Conservation (phyloP, 2,888 invertebrate species). For the Calliphora vomitoria region DNA sequence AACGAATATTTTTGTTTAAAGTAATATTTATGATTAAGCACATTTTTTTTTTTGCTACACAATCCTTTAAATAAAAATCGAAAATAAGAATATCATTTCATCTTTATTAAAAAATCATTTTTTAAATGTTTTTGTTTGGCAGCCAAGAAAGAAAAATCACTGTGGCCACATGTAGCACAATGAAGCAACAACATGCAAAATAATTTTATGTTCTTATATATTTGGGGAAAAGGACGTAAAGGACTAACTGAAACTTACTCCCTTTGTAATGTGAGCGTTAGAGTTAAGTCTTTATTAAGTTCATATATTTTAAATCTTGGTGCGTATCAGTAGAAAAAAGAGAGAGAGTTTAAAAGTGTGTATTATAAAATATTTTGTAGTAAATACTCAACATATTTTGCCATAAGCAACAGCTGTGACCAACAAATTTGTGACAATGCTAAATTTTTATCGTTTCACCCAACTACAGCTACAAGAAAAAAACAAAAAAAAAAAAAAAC, state of each 20-base stretch:
- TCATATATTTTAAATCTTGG: slow-evolving; percentile 32
- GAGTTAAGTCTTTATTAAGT: slow-evolving; percentile 44
- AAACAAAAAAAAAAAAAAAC: slow-evolving; percentile 11
- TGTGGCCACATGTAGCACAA: slow-evolving; percentile 28
- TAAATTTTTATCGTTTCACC: slow-evolving; percentile 69
- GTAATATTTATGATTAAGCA: slow-evolving; percentile 67
- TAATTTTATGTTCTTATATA: neutral
- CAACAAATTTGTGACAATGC: slow-evolving; percentile 72
- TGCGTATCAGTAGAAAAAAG: neutral
- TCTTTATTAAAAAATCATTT: slow-evolving; percentile 70
- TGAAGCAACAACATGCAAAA: slow-evolving; percentile 9
- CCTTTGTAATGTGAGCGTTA: slow-evolving; percentile 15
- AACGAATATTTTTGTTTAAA: slow-evolving; percentile 30
- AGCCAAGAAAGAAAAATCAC: slow-evolving; percentile 46
- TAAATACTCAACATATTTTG: slow-evolving; percentile 69
- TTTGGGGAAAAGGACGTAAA: neutral
- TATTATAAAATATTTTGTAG: slow-evolving; percentile 55
- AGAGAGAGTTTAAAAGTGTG: slow-evolving; percentile 4
- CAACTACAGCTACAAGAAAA: slow-evolving; percentile 5
- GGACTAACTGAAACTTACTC: neutral
- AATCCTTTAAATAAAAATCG: neutral
- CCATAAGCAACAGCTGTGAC: slow-evolving; percentile 73
- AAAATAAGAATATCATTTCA: slow-evolving; percentile 60
- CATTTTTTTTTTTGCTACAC: slow-evolving; percentile 8
- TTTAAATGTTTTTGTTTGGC: slow-evolving; percentile 14